Evolutionary conservation across 2,113 vertebrate species (phyloP).

Genomic region (Sarotherodon lohbergeri): DNA sequence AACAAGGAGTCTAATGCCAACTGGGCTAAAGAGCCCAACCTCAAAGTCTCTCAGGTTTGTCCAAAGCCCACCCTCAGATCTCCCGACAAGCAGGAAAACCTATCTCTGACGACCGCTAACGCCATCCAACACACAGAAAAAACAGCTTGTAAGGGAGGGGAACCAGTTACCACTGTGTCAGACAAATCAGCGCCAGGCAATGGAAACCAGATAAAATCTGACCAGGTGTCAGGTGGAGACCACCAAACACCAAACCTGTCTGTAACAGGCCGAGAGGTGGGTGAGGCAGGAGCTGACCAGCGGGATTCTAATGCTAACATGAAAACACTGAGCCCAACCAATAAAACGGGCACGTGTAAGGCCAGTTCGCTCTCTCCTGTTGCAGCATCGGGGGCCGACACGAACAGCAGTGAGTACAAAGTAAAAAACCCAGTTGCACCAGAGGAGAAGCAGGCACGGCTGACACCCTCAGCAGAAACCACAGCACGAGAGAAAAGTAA

Average conservation of each 20-base stretch:
- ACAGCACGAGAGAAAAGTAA: neutral
- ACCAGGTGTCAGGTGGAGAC: slow-evolving; percentile 5
- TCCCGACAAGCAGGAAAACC: slow-evolving; percentile 15
- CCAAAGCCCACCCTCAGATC: slow-evolving; percentile 9
- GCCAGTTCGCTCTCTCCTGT: slow-evolving; percentile 11
- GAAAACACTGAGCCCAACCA: slow-evolving; percentile 7
- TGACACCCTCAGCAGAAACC: slow-evolving; percentile 3
- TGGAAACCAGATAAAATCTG: slow-evolving; percentile 35
- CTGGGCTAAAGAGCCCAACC: slow-evolving; percentile 56
- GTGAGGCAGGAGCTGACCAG: neutral
- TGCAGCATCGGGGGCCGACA: slow-evolving; percentile 20
- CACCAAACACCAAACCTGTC: slow-evolving; percentile 14
- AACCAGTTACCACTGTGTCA: neutral
- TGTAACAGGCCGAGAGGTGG: neutral
- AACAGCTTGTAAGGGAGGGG: neutral
- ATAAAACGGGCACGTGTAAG: slow-evolving; percentile 26
- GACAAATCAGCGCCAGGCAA: slow-evolving; percentile 7
- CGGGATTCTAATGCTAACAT: slow-evolving; percentile 59
- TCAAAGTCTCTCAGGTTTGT: slow-evolving; percentile 65
- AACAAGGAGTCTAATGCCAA: slow-evolving; percentile 68
- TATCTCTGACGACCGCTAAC: neutral
- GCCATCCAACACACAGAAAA: neutral
- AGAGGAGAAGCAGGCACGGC: neutral
- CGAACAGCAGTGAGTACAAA: slow-evolving; percentile 29
- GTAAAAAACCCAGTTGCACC: slow-evolving; percentile 16